Conservation (phyloP, 2,888 invertebrate genomes). For the Parapristionchus giblindavisi region DNA sequence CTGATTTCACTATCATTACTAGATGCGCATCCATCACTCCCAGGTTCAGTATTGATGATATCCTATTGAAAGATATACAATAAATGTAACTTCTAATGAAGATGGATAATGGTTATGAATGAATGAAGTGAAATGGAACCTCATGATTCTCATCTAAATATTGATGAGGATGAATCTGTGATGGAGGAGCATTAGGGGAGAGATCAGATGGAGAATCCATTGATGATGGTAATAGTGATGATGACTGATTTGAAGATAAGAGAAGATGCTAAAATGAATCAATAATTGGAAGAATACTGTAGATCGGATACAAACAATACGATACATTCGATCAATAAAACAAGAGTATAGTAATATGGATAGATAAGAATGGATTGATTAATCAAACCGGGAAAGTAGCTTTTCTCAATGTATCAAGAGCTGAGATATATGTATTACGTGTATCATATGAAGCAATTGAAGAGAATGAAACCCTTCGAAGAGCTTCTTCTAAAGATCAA, state of each 20-base stretch:
- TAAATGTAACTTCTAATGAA: too few species aligned
- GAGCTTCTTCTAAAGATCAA: conserved; percentile 31
- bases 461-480: conserved; percentile 28
- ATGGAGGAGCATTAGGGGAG: conserved; percentile 54
- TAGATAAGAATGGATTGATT: background rate
- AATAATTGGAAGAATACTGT: background rate
- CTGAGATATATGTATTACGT: conserved; percentile 14
- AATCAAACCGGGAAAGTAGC: conserved; percentile 30
- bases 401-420: conserved; percentile 28
- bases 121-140: too few species aligned
- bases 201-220: conserved; percentile 59
- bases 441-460: conserved; percentile 26
- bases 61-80: too few species aligned
- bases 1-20: conserved; percentile 30
- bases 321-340: background rate
- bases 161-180: too few species aligned
- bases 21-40: background rate
- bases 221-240: background rate
- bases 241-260: background rate
- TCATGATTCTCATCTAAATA: too few species aligned
- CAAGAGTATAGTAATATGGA: background rate
- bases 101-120: too few species aligned
- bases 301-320: conserved; percentile 3
- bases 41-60: background rate
- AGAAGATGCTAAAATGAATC: conserved; percentile 23